A percentile compares a stretch with the other conserved stretches of the same genome.
These are phyloP conservation scores for Peromyscus leucopus DNA, from an alignment of 2,113 vertebrate species.

Conservation along the genomic window DNA sequence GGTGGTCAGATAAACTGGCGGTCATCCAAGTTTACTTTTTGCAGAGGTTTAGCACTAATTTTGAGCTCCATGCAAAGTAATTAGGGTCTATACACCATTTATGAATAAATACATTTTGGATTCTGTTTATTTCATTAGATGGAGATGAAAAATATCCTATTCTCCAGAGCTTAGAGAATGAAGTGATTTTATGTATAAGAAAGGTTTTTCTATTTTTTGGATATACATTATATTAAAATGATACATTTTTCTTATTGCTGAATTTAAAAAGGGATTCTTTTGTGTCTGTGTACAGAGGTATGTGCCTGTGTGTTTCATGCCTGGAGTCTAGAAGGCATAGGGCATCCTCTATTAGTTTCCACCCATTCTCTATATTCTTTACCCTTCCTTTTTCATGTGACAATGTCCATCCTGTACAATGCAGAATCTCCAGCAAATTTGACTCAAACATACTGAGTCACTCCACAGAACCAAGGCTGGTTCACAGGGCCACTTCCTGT, in stretches of 20 bases:
- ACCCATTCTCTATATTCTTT: background rate
- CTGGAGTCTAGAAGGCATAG: background rate
- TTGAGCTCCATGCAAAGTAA: background rate
- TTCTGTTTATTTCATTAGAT: constrained; percentile 16
- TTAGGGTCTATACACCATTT: background rate
- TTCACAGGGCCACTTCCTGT: background rate
- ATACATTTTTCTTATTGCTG: background rate
- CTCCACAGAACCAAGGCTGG: background rate
- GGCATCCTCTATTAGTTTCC: background rate
- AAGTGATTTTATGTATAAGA: background rate
- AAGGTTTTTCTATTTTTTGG: background rate
- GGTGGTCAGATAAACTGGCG: background rate
- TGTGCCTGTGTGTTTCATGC: background rate
- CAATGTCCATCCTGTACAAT: background rate
- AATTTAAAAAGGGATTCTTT: background rate
- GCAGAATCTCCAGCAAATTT: background rate
- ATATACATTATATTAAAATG: background rate
- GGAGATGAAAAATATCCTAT: background rate
- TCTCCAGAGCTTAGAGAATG: background rate
- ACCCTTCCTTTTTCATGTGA: too few species aligned
- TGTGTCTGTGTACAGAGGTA: background rate
- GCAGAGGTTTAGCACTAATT: background rate
- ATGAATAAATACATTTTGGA: background rate
- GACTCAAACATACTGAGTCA: background rate
- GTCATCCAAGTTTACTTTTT: background rate